Evolutionary conservation across 2,888 invertebrate species (phyloP).

Genomic region (Idaea biselata): DNA sequence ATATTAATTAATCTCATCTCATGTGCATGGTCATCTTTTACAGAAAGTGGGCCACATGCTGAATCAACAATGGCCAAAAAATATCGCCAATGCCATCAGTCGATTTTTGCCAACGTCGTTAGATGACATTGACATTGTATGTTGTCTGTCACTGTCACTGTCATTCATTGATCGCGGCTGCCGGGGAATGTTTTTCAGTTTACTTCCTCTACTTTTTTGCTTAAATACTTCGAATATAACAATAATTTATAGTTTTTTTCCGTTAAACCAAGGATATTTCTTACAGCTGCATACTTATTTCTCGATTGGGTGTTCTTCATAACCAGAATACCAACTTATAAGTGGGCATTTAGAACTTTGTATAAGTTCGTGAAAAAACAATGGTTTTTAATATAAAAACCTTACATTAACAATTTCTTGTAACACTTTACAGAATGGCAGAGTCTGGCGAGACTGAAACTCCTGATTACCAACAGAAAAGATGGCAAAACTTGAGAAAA

Average conservation of each 20-base stretch:
- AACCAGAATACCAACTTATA: neutral
- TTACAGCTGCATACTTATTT: neutral
- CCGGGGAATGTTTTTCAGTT: neutral
- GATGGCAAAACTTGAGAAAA: constrained; percentile 92
- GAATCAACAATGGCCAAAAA: neutral
- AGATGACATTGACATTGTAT: neutral
- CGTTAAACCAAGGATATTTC: neutral
- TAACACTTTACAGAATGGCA: constrained; percentile 35
- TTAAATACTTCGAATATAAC: neutral
- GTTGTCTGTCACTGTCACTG: no score
- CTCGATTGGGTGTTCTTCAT: neutral
- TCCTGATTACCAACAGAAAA: constrained; percentile 73
- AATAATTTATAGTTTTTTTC: neutral
- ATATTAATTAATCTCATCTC: no score
- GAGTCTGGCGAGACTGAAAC: constrained; percentile 45
- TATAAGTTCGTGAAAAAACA: no score
- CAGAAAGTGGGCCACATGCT: neutral
- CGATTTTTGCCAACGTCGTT: neutral
- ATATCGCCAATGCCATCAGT: neutral
- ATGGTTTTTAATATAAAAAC: neutral
- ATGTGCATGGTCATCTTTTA: neutral
- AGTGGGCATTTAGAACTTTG: neutral
- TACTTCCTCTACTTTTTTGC: neutral
- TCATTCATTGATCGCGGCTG: neutral
- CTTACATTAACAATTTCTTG: neutral